Evolutionary conservation across 2,797 vertebrate genomes (phyloP).

Genomic region (Lemur catta): DNA sequence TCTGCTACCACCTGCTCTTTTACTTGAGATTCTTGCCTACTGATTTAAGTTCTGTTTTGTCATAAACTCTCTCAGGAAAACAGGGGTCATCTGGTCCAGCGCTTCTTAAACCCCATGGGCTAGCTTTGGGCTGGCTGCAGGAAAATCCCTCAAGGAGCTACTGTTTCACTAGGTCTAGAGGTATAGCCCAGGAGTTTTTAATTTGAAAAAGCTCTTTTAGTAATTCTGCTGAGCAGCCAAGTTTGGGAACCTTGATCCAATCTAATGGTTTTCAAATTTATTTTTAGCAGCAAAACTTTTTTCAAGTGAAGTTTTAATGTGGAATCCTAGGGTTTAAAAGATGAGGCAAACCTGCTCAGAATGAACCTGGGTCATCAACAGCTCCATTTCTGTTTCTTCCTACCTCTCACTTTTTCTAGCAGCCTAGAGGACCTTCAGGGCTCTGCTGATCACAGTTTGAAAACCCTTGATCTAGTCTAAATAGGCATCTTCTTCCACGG

Average conservation of each 20-base stretch:
- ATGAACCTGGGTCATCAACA: background rate
- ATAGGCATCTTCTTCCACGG: background rate
- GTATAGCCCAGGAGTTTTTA: background rate
- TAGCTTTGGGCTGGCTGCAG: background rate
- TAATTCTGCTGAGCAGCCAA: background rate
- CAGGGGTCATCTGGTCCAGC: background rate
- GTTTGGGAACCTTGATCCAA: constrained; percentile 34
- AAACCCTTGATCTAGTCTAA: background rate
- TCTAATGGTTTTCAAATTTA: background rate
- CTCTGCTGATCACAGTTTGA: background rate
- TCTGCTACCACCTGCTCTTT: background rate
- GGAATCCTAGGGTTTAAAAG: constrained; percentile 29
- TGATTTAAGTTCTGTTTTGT: background rate
- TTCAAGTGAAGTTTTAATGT: background rate
- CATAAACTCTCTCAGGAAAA: background rate
- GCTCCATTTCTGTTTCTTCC: background rate
- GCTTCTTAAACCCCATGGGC: background rate
- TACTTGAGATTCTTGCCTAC: background rate
- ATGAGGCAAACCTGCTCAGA: background rate
- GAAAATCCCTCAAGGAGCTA: background rate
- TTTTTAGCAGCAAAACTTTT: constrained; percentile 25
- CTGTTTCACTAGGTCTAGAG: background rate
- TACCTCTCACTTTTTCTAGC: background rate
- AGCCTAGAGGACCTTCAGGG: background rate
- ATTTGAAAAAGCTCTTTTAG: constrained; percentile 5